A percentile compares a stretch with the other conserved stretches of the same genome.
phyloP scores from a whole-genome alignment of 2,113 vertebrate genomes.

The Vireo altiloquus region DNA sequence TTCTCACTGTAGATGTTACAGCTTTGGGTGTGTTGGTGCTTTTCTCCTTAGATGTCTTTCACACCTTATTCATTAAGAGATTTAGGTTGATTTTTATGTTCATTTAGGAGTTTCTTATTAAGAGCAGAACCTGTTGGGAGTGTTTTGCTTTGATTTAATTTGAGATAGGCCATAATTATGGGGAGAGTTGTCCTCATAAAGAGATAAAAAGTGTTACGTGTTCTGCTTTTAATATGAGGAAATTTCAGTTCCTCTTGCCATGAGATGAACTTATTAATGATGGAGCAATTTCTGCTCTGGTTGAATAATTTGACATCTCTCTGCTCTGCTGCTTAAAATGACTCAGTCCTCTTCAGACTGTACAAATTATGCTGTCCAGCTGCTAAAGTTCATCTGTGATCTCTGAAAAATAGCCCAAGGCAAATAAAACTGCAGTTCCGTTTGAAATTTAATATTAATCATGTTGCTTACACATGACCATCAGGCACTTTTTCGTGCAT shows the following conservation, averaged over 20 bases:
- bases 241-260: neutral
- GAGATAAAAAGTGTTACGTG: neutral
- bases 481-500: neutral
- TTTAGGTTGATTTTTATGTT: neutral
- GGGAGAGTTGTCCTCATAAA: neutral
- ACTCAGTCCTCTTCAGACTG: neutral
- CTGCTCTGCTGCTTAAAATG: neutral
- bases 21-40: neutral
- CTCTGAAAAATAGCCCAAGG: neutral
- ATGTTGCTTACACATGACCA: neutral
- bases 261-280: slow-evolving; percentile 4
- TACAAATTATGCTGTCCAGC: slow-evolving; percentile 33
- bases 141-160: slow-evolving; percentile 21
- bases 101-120: neutral
- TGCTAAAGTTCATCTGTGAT: slow-evolving; percentile 18
- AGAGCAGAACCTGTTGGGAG: neutral
- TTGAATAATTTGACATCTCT: slow-evolving; percentile 31
- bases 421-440: neutral
- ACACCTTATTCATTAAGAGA: neutral
- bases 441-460: slow-evolving; percentile 38
- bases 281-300: slow-evolving; percentile 9
- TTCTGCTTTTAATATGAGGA: neutral
- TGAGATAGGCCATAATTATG: neutral
- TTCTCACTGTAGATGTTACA: neutral
- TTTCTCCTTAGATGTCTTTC: neutral